Conservation (phyloP, 2,888 invertebrate genomes). For the Lydus trimaculatus region DNA sequence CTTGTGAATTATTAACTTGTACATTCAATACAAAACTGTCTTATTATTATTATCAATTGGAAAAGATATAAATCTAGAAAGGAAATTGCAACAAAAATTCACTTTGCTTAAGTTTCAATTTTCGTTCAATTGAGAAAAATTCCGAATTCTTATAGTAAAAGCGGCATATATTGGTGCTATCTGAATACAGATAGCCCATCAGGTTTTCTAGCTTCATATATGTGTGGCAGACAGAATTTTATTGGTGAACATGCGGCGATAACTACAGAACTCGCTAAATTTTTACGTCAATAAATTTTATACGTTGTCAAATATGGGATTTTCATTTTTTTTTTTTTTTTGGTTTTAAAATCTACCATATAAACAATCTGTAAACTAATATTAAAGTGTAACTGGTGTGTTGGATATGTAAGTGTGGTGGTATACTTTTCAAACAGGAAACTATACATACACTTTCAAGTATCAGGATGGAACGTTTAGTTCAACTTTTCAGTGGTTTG, state of each 20-base stretch:
- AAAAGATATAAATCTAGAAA: not conserved
- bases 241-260: not conserved
- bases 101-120: not conserved
- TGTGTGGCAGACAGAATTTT: not conserved
- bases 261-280: not conserved
- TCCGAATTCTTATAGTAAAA: not conserved
- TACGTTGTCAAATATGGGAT: not conserved
- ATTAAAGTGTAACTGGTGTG: constrained; percentile 28
- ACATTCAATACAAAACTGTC: not conserved
- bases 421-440: constrained; percentile 27
- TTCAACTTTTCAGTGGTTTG: constrained; percentile 31
- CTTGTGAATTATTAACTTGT: not conserved
- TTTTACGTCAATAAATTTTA: not conserved
- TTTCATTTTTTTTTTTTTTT: not conserved
- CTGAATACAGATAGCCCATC: not conserved
- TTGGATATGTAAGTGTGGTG: constrained; percentile 8
- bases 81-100: not conserved
- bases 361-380: constrained; percentile 31
- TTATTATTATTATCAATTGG: not conserved
- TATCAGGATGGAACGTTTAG: constrained; percentile 32
- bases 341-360: constrained; percentile 24
- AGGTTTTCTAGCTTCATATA: not conserved
- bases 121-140: not conserved
- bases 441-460: constrained; percentile 32
- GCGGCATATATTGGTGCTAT: not conserved